Evolutionary conservation across 1,140 invertebrate genomes (phyloP), one percentile per base, ranked within the genome.

Genomic region (Microplitis demolitor): DNA sequence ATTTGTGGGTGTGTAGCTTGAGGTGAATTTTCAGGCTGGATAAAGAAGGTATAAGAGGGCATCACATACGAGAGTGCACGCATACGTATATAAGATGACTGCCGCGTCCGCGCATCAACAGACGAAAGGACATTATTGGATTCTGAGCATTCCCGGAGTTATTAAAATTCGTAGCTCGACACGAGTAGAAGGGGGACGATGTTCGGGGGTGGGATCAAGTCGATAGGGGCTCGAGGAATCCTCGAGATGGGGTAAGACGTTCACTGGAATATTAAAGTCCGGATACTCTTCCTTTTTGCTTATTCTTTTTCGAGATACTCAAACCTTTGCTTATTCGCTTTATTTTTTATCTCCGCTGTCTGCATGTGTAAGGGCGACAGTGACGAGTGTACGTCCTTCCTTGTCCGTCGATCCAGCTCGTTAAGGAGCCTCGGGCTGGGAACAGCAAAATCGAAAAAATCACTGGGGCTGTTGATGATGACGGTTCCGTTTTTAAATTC

Each of bases 161-260:
- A 87, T 87, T 86, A 86, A 86, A 86, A 85, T 86, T 85, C 84
- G 84, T 84, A 84, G 84, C 84, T 82, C 84, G 83, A 82, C 83
- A 79, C 83, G 80, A 78, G 78, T 76, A 56, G 34, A 53, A 72
- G 78, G 72, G 70, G 11, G 69, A 72, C 69, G 66, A 79, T 69
- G 68, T 60, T 75, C 73, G 73, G 74, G 77, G 71, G 76, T 34
- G 70, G 78, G 69, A 68, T 45, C 37, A 60, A 71, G 74, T 74
- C 73, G 71, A 79, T 77, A 79, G 77, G 71, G 70, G 73, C 37
- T 69, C 50, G 61, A 67, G 35, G 54, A 31, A 39, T 39, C 31
- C 35, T 73, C 69, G 70, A 68, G 74, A 73, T 74, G 80, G 78
- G 76, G 73, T 74, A 54, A 74, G 62, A 78, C 79, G 78, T 78